Base-by-base conservation (phyloP, 2,113 vertebrate genomes). In the Myrmophylax atrothorax region DNA sequence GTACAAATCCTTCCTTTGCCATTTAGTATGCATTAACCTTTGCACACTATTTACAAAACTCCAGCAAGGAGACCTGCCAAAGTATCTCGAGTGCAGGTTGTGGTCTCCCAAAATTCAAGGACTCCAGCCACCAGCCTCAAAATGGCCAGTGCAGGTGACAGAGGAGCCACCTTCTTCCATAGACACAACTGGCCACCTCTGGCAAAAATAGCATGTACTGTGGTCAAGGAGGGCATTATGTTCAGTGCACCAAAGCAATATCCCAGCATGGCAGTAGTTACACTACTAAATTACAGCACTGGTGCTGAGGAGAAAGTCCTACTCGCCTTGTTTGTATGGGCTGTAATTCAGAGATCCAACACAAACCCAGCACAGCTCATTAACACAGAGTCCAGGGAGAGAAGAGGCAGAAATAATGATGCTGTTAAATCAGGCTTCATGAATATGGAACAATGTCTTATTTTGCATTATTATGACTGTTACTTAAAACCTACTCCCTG, bases 391-490 rank as follows among this genome's bases (percentile, higher is more conserved):
- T 96, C 97, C 87, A 64, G 92, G 80, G 95, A 97, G 95, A 96
- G 94, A 91, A 93, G 92, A 95, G 79, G 76, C 84, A 95, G 96
- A 97, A 97, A 96, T 97, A 97, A 97, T 93, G 95, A 97, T 93
- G 96, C 91, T 62, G 89, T 97, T 97, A 97, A 97, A 96, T 97
- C 96, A 97, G 59, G 89, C 95, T 97, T 97, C 96, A 97, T 97
- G 97, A 97, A 97, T 97, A 97, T 97, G 97, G 96, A 97, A 97
- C 92, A 90, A 89, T 92, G 78, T 84, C 96, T 96, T 96, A 90
- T 96, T 97, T 96, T 96, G 97, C 97, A 94, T 97, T 97, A 96
- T 97, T 96, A 90, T 81, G 64, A 82, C 87, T 89, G 82, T 94
- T 97, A 96, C 94, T 97, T 97, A 95, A 97, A 97, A 92, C 93